Conservation (phyloP, 1,140 invertebrate genomes). For the Rhynchophorus ferrugineus region DNA sequence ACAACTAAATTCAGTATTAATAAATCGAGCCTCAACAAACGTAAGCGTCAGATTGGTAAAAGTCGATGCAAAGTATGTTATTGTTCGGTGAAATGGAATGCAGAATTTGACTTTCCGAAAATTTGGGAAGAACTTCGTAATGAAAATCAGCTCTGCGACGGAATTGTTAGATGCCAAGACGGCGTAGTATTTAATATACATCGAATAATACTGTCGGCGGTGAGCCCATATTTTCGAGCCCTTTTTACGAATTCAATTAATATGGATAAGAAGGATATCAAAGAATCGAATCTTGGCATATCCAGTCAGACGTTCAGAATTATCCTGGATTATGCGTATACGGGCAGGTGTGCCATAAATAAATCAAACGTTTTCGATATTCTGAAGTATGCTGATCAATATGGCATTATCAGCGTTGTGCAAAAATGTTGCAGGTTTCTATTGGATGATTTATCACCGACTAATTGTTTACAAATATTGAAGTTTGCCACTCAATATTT, state of each 20-base stretch:
- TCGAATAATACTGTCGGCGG: constrained; percentile 55
- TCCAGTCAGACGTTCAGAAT: constrained; percentile 44
- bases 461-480: constrained; percentile 50
- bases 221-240: constrained; percentile 58
- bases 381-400: constrained; percentile 53
- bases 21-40: not conserved
- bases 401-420: constrained; percentile 54
- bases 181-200: constrained; percentile 56
- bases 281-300: constrained; percentile 45
- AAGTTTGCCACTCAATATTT: constrained; percentile 64
- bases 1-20: not conserved
- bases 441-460: constrained; percentile 42
- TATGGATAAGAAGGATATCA: constrained; percentile 45
- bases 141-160: constrained; percentile 53
- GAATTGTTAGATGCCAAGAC: constrained; percentile 49
- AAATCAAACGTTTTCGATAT: constrained; percentile 54
- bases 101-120: constrained; percentile 46
- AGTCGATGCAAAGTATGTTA: constrained; percentile 2
- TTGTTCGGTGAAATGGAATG: not conserved
- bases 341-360: constrained; percentile 51
- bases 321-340: constrained; percentile 61
- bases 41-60: not conserved
- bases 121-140: constrained; percentile 57
- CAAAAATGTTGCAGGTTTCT: constrained; percentile 56
- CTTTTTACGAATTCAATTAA: constrained; percentile 57